Conservation (phyloP, 2,797 vertebrate species). For the Octomys mimax region DNA sequence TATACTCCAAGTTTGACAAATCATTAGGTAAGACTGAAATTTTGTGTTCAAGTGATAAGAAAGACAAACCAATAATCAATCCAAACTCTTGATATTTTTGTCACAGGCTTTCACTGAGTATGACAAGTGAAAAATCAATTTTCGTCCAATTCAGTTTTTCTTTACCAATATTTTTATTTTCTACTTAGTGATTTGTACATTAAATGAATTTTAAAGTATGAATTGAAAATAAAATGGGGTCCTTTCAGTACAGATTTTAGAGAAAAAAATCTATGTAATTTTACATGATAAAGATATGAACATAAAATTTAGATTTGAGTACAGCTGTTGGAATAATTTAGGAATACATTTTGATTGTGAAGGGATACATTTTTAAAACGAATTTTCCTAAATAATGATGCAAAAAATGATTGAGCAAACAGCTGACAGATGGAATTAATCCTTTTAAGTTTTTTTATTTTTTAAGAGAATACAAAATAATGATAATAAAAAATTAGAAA, state of each 20-base stretch:
- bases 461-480: no score
- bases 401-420: background rate
- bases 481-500: no score
- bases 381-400: constrained; percentile 6
- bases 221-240: constrained; percentile 29
- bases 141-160: constrained; percentile 24
- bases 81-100: background rate
- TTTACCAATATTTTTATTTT: constrained; percentile 30
- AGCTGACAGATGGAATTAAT: background rate
- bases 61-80: constrained; percentile 30
- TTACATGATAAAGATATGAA: constrained; percentile 9
- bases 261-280: constrained; percentile 10
- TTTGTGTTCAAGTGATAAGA: constrained; percentile 31
- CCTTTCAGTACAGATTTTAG: background rate
- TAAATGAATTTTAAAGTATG: constrained; percentile 3
- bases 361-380: background rate
- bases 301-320: constrained; percentile 31
- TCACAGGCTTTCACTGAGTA: background rate
- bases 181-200: background rate
- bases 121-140: constrained; percentile 12
- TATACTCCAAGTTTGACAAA: background rate
- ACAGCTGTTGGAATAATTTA: background rate
- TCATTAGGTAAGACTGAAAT: background rate
- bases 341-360: constrained; percentile 2
- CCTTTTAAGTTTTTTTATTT: no score